These are phyloP conservation scores for Drosophila repletoides DNA, from an alignment of 1,140 invertebrate species.

Conservation along the genomic window DNA sequence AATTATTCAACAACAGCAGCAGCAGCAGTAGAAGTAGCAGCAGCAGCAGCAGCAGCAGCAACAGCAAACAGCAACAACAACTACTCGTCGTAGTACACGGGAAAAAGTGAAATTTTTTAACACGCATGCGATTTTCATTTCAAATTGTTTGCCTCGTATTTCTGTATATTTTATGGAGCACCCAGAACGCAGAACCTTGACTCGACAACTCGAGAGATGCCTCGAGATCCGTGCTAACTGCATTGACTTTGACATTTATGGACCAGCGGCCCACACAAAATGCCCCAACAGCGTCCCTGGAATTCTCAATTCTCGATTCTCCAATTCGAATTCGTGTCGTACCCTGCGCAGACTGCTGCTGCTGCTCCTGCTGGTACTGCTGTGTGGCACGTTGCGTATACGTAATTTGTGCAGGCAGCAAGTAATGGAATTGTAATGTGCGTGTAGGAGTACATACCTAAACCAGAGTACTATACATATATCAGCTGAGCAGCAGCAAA, in stretches of 20 bases:
- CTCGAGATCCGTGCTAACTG: slow-evolving; percentile 47
- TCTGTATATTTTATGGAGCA: slow-evolving; percentile 42
- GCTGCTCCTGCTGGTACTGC: no score
- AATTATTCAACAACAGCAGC: slow-evolving; percentile 56
- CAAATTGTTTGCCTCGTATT: slow-evolving; percentile 32
- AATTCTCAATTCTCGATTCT: slow-evolving; percentile 30
- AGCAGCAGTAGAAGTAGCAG: no score
- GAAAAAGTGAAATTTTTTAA: slow-evolving; percentile 10
- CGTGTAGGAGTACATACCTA: no score
- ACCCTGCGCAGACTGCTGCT: slow-evolving; percentile 1
- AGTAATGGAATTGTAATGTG: slow-evolving; percentile 24
- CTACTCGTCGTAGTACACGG: no score
- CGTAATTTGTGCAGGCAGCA: slow-evolving; percentile 32
- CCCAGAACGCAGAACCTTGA: slow-evolving; percentile 36
- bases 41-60: slow-evolving; percentile 25
- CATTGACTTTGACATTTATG: slow-evolving; percentile 80
- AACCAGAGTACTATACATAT: background rate
- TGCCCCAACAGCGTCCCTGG: slow-evolving; percentile 8
- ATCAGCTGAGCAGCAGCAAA: background rate
- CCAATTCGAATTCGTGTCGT: slow-evolving; percentile 16
- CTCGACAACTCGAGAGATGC: slow-evolving; percentile 37
- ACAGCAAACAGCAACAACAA: background rate
- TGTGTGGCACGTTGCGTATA: slow-evolving; percentile 35
- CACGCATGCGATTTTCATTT: slow-evolving; percentile 34
- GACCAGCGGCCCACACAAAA: background rate